These are phyloP conservation scores for Tiliqua scincoides DNA, from an alignment of 2,113 vertebrate genomes.

Conservation along the genomic window DNA sequence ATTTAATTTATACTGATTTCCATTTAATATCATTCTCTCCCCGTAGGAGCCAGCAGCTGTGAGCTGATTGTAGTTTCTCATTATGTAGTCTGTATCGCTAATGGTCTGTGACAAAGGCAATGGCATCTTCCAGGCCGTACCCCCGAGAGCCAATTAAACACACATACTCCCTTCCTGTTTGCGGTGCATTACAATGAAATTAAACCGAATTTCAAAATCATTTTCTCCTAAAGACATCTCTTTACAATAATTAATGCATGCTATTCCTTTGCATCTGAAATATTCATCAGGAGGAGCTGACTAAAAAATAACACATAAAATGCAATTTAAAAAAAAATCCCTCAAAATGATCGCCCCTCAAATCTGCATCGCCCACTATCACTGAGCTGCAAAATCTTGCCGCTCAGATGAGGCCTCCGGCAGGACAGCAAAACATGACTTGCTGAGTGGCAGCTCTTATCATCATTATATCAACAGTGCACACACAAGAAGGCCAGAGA, in stretches of 20 bases:
- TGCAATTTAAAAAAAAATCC: not conserved
- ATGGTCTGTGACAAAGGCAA: constrained; percentile 94
- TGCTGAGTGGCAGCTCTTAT: constrained; percentile 1
- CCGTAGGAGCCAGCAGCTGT: constrained; percentile 80
- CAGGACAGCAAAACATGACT: not conserved
- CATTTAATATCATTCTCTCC: constrained; percentile 77
- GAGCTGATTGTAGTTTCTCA: constrained; percentile 90
- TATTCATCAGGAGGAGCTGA: constrained; percentile 58
- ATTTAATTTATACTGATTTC: constrained; percentile 78
- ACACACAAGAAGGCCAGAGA: constrained; percentile 29
- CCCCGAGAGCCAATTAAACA: constrained; percentile 92
- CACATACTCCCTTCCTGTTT: constrained; percentile 79
- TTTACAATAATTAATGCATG: constrained; percentile 80
- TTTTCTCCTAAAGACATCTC: constrained; percentile 81
- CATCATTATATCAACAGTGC: not conserved
- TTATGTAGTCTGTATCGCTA: constrained; percentile 89
- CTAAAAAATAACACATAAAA: constrained; percentile 3
- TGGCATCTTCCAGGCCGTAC: constrained; percentile 87
- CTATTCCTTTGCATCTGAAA: constrained; percentile 71
- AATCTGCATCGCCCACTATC: not conserved
- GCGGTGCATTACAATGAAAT: constrained; percentile 78
- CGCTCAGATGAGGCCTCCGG: not conserved
- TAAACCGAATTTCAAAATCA: constrained; percentile 78
- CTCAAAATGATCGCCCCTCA: constrained; percentile 41
- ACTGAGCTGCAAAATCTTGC: not conserved